Evolutionary conservation across 2,797 vertebrate species (phyloP).

Genomic region (Dromococcyx pavoninus): DNA sequence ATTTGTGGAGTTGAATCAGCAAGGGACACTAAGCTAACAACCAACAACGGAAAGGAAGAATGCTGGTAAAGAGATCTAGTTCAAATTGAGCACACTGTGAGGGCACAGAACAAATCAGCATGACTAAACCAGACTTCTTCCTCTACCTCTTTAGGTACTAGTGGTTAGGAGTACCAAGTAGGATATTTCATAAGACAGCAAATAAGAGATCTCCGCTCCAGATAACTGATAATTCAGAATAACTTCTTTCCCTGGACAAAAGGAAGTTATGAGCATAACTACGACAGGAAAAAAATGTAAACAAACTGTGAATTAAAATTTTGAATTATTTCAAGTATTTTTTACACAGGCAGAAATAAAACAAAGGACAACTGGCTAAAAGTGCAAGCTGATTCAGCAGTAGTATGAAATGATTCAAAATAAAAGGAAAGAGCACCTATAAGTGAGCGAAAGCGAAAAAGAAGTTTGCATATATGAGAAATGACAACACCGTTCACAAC

Average conservation of each 20-base stretch:
- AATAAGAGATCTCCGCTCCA: background rate
- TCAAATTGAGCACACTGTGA: background rate
- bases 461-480: background rate
- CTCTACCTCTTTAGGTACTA: background rate
- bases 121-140: background rate
- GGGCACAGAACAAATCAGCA: background rate
- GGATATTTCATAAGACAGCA: background rate
- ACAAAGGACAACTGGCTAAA: background rate
- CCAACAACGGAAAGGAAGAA: background rate
- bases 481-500: background rate
- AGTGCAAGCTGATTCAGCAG: background rate
- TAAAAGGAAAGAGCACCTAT: background rate
- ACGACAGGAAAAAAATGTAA: background rate
- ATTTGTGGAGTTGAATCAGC: background rate
- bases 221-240: background rate
- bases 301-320: background rate
- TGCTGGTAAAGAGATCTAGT: background rate
- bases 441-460: background rate
- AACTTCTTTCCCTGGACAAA: background rate
- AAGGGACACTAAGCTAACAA: background rate
- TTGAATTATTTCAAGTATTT: conserved; percentile 5
- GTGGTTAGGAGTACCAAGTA: background rate
- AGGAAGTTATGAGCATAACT: background rate
- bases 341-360: background rate
- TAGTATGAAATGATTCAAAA: background rate